Base-by-base conservation (phyloP, 2,888 invertebrate genomes). In the Eledona agricola region DNA sequence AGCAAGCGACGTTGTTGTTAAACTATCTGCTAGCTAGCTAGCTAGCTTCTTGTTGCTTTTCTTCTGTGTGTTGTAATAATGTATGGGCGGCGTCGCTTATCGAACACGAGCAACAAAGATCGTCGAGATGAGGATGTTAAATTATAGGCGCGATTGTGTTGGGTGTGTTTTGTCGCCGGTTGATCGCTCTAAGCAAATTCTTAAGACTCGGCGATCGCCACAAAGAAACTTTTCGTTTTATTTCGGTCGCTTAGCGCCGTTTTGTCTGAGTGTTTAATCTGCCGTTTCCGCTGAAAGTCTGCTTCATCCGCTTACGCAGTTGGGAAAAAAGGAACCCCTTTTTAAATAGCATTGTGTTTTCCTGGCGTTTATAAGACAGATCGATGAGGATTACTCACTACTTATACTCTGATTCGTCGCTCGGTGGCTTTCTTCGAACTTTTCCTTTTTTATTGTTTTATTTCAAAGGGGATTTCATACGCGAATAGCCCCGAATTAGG, bases 221-320 rank as follows among this genome's bases (percentile, higher is more conserved):
- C n/a, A n/a, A n/a, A n/a, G n/a, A n/a, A n/a, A n/a, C n/a, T n/a
- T n/a, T n/a, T n/a, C n/a, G n/a, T n/a, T n/a, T 62, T 55, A 62
- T 63, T 63, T 56, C 61, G 42, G 47, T 60, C 55, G 60, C 59
- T 60, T 62, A 59, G 55, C 43, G 42, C 25, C 58, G 58, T 63
- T 63, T 63, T 63, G 63, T 60, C 58, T 60, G 57, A 63, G 61
- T 63, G 62, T 62, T 63, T 62, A 62, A 62, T 63, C 62, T 57
- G 61, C 54, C 59, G 52, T 61, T 59, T 57, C 57, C 54, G 54
- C 50, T 58, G 56, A 42, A 56, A 51, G 61, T 61, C 58, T 55
- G 53, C 52, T 58, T 59, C 56, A 60, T 59, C 62, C 62, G 52
- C 60, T 62, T 58, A 51, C 29, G 57, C 56, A 57, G 51, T 58